Conservation (phyloP, 30 jellyfish, hydroid and myxozoan species). For the Aurelia aurita region DNA sequence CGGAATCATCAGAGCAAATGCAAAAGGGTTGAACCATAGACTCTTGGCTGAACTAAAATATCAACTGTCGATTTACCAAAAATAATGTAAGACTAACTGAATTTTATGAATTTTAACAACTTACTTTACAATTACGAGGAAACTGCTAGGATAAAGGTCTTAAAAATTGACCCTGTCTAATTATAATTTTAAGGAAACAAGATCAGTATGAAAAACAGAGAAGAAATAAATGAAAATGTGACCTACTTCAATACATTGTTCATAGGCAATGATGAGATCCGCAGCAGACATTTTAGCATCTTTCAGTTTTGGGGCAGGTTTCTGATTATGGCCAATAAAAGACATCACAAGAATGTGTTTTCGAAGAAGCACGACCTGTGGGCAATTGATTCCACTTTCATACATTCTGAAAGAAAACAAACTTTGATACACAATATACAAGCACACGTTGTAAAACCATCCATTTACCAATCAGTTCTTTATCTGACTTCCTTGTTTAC, state of each 20-base stretch:
- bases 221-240: not conserved
- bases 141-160: no score
- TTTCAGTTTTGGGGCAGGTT: slow-evolving; percentile 92
- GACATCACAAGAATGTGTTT: slow-evolving; percentile 90
- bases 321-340: slow-evolving; percentile 83
- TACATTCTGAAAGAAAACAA: slow-evolving; percentile 63
- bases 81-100: no score
- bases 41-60: no score
- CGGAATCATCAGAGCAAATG: no score
- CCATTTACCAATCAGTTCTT: no score
- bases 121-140: no score
- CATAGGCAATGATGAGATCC: slow-evolving; percentile 72
- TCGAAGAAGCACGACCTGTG: slow-evolving; percentile 67
- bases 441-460: not conserved
- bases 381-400: slow-evolving; percentile 90
- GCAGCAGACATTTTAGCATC: slow-evolving; percentile 73
- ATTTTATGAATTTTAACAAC: no score
- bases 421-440: not conserved
- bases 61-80: no score
- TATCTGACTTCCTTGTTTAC: no score
- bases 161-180: no score
- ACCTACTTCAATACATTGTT: slow-evolving; percentile 79
- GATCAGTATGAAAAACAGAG: not conserved
- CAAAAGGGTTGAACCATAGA: no score
- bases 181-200: not conserved